Evolutionary conservation across 1,140 invertebrate genomes (phyloP), one percentile per base, ranked within the genome.

Genomic region (Ips typographus): DNA sequence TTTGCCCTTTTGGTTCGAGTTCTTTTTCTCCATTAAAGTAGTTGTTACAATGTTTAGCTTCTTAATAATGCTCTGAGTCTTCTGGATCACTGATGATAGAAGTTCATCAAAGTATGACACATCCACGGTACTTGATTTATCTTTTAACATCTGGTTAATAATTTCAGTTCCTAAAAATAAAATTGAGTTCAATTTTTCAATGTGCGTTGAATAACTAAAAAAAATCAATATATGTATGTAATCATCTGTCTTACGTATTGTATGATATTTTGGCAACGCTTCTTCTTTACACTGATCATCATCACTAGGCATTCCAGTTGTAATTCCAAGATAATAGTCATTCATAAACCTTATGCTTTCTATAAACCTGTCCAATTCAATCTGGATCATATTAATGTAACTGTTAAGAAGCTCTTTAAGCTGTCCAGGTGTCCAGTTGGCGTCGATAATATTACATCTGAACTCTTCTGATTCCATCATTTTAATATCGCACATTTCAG

Each of bases 291-390:
- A 38, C 4, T n/a, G 8, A 4, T 56, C 66, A 3, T 52, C 58
- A 4, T 51, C 57, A 39, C 7, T 61, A 40, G 68, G 65, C 53
- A 65, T 57, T 44, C 74, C 74, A 0, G 74, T 84, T n/a, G 84
- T 75, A 77, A 85, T 82, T 1, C 80, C 76, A 5, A 78, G 78
- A 71, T 86, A 87, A 75, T 86, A 88, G 76, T 86, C 84, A 43
- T 83, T 80, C 2, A 88, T 43, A 6, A 84, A 67, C 75, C 84
- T 82, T 52, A 84, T 78, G 2, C 85, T 84, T 57, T 84, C 80
- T 1, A 76, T 69, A 66, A 75, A 84, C 77, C 86, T 80, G 72
- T 87, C 85, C 36, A 86, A 58, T 78, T 88, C 86, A 4, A 82
- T 73, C 72, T 88, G 86, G 73, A 86, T 77, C 40, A 82, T 81